Base-by-base conservation (phyloP, 2,113 vertebrate species). In the Rallus limicola region DNA sequence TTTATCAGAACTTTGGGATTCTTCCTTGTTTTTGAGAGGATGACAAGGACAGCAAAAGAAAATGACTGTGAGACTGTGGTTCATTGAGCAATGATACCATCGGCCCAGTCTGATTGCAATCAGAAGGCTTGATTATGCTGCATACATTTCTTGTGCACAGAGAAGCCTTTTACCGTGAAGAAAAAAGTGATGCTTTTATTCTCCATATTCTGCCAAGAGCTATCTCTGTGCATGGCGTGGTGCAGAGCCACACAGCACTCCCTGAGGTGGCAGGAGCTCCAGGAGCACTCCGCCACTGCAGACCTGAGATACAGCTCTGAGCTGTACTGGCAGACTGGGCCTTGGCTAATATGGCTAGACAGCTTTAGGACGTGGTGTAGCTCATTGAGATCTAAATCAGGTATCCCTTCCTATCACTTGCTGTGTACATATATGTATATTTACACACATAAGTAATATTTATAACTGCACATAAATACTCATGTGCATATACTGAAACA, bases 131-230 rank as follows among this genome's bases (percentile, higher is more conserved):
- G 15, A 69, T 87, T 65, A 42, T 13, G 11, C 38, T 72, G 52
- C 25, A 34, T 2, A 46, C 2, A 65, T 48, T 87, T 36, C 11
- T 71, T 65, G 6, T 59, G 20, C 33, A 72, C 18, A 65, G 36
- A 79, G 44, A 86, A 58, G 31, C 15, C 38, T 72, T 68, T 84
- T 53, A 25, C 36, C 20, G 7, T 20, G 17, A 48, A 75, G 65
- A n/a, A 78, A 84, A 86, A 59, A 3, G 60, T 17, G 81, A n/a
- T 14, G 12, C 19, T 79, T 20, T 26, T 31, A 11, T 48, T 76
- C 0, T 0, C 31, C n/a, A 50, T 0, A 2, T 44, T 86, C 50
- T 72, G 20, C 3, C 3, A 60, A 84, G n/a, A 84, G 78, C 55
- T 25, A 33, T 16, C 13, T 17, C 5, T 5, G 5, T 23, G 9